phyloP scores from a whole-genome alignment of 1,140 invertebrate genomes.

The Tetramorium parvispinum region DNA sequence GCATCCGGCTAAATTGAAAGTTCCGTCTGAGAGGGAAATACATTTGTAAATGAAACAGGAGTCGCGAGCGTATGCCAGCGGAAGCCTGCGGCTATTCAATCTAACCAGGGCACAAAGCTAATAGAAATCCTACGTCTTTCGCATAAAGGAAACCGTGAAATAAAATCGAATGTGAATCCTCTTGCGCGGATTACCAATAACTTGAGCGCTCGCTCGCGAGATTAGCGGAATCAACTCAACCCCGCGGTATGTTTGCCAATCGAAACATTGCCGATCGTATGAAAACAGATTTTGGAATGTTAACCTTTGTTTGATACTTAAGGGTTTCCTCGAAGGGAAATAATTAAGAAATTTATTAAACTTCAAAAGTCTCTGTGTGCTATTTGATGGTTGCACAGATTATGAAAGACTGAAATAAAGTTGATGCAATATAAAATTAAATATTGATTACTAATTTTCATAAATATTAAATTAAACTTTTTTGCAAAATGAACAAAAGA shows the following conservation, averaged over 20 bases:
- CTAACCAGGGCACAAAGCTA: constrained; percentile 77
- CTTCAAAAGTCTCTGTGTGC: too few relatives aligned
- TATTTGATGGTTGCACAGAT: not conserved
- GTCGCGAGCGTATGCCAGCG: constrained; percentile 78
- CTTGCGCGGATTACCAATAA: constrained; percentile 77
- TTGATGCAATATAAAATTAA: not conserved
- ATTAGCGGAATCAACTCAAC: constrained; percentile 65
- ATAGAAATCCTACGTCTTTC: constrained; percentile 79
- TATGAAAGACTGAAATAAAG: not conserved
- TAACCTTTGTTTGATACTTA: constrained; percentile 11
- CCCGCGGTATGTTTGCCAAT: constrained; percentile 25
- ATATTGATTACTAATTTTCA: not conserved
- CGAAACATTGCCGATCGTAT: constrained; percentile 14
- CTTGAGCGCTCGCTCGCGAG: constrained; percentile 64
- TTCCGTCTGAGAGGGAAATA: constrained; percentile 83
- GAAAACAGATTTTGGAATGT: constrained; percentile 33
- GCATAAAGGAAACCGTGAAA: constrained; percentile 79
- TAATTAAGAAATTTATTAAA: constrained; percentile 14
- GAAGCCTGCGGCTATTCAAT: constrained; percentile 77
- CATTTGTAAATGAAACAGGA: constrained; percentile 84
- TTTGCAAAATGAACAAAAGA: not conserved
- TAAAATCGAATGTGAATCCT: constrained; percentile 79
- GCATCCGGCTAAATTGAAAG: constrained; percentile 84
- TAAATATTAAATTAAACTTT: too few relatives aligned
- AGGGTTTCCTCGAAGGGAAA: not conserved